phyloP scores from a whole-genome alignment of 2,113 vertebrate genomes.

The Pseudopipra pipra region DNA sequence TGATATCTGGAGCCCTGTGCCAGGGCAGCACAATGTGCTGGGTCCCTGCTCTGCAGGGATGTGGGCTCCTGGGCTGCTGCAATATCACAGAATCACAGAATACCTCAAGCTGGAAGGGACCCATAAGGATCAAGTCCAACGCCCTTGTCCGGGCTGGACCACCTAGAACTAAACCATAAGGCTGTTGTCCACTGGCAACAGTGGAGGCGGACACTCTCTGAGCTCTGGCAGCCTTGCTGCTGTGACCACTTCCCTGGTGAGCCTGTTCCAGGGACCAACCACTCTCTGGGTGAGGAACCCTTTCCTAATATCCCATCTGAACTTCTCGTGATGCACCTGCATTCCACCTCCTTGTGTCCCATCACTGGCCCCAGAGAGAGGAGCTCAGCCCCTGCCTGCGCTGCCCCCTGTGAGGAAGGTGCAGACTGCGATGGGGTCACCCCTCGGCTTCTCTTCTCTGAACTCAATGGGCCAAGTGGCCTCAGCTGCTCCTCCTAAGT shows the following conservation, averaged over 20 bases:
- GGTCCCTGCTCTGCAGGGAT: background rate
- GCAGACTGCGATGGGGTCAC: background rate
- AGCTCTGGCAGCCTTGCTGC: background rate
- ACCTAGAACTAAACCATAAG: background rate
- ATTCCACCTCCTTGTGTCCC: background rate
- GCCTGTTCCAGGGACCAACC: background rate
- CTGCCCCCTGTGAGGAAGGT: background rate
- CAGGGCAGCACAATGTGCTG: background rate
- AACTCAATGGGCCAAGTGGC: background rate
- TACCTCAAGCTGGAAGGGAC: background rate
- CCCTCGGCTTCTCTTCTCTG: background rate
- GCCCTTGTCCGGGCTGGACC: background rate
- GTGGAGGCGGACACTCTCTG: background rate
- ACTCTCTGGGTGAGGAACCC: background rate
- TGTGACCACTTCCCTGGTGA: background rate
- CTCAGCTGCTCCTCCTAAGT: background rate
- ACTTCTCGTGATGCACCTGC: background rate
- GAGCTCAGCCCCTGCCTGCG: background rate
- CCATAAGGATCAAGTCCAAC: background rate
- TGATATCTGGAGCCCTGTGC: background rate
- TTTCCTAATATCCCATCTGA: background rate
- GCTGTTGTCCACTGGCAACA: background rate
- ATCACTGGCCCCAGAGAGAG: background rate
- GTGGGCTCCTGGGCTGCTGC: background rate
- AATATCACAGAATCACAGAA: background rate